These are phyloP conservation scores for Otis tarda DNA, from an alignment of 2,113 vertebrate species.

Conservation along the genomic window DNA sequence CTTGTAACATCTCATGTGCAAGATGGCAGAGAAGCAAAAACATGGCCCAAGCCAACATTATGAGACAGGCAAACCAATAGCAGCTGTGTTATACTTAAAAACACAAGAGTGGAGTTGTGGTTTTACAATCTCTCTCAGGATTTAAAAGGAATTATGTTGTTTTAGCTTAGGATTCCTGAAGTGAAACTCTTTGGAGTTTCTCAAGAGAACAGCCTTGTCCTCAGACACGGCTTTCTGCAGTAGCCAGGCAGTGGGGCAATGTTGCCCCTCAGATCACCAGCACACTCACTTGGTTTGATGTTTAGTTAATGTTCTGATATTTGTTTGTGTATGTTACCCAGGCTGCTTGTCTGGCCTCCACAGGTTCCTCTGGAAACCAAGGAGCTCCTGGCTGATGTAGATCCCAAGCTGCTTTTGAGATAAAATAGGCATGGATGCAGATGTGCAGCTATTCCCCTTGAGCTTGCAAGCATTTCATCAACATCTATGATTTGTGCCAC, in stretches of 20 bases:
- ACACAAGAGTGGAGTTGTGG: background rate
- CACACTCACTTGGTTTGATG: background rate
- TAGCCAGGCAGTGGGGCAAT: background rate
- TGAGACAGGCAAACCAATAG: background rate
- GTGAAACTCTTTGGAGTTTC: background rate
- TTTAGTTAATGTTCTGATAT: slow-evolving; percentile 32
- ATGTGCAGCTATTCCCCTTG: slow-evolving; percentile 34
- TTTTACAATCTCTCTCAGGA: background rate
- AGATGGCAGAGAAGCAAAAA: background rate
- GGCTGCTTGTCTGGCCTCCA: background rate
- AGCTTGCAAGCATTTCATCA: slow-evolving; percentile 31
- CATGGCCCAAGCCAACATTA: background rate
- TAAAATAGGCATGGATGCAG: slow-evolving; percentile 33
- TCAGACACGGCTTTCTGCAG: background rate
- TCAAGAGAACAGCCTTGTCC: background rate
- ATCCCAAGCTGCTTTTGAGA: slow-evolving; percentile 23
- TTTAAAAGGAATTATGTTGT: background rate
- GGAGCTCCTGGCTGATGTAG: background rate
- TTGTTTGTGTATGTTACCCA: slow-evolving; percentile 29
- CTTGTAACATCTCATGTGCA: background rate
- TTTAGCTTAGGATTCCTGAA: background rate
- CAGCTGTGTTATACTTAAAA: background rate
- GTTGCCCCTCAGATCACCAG: background rate
- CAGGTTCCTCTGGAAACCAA: slow-evolving; percentile 28
- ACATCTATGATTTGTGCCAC: background rate